Base-by-base conservation (phyloP, 2,797 vertebrate species). In the Lagodon rhomboides region DNA sequence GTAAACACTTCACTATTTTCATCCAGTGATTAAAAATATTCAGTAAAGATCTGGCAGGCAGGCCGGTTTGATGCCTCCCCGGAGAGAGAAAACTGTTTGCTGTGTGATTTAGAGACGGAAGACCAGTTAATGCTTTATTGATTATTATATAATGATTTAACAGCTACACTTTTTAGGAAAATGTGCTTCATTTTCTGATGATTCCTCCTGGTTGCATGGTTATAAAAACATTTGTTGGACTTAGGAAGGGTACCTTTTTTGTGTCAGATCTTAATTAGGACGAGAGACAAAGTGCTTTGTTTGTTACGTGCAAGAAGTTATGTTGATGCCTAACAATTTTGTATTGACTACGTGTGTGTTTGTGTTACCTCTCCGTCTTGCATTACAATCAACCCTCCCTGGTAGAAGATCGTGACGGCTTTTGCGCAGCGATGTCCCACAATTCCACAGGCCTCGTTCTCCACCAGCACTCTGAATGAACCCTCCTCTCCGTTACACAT, bases 371-470 rank as follows among this genome's bases (percentile, higher is more conserved):
- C 96, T 92, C 94, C 95, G 9, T 96, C 90, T 17, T 96, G 93
- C 92, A 99, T 91, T 49, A 95, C 92, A 60, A 99, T 96, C 87
- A 97, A 94, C 20, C 97, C 98, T 85, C 92, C 95, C 46, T 94
- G 91, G 86, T 97, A 97, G 64, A 96, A 85, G 87, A 99, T 91
- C 0, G 89, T 94, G 77, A 99, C 84, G 11, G 92, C 94, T 90
- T 97, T 99, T 66, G 95, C 95, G 91, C 98, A 99, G 49, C 94
- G 97, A 80, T 95, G 95, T 23, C 96, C 96, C 3, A 96, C 94
- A 74, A 96, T 92, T 66, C 96, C 94, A 85, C 98, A 99, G 5
- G 96, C 97, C 51, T 96, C 96, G n/a, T 97, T 99, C 85, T 96
- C 96, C 85, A 99, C 95, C 11, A 99, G 85, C 75, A 99, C 96